Base-by-base conservation (phyloP, 2,888 invertebrate genomes). In the Cyrtodaria siliqua region DNA sequence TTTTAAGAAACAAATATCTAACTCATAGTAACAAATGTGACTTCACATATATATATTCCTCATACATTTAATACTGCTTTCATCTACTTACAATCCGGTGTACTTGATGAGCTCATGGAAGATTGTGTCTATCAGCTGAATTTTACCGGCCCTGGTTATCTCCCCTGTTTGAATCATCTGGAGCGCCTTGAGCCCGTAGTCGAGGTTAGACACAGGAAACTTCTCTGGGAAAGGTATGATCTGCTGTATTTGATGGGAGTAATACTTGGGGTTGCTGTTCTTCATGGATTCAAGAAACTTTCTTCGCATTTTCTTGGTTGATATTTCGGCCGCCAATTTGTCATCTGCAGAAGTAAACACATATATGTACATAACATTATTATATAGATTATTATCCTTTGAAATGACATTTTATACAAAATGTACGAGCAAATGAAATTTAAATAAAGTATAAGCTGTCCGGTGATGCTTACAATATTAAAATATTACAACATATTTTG, bases 61-160 rank as follows among this genome's bases (percentile, higher is more conserved):
- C n/a, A n/a, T n/a, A n/a, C n/a, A n/a, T n/a, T n/a, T n/a, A n/a
- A n/a, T n/a, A n/a, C n/a, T n/a, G n/a, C n/a, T n/a, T 33, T 12
- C 2, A 50, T 29, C 26, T 59, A 84, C 84, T 78, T 72, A 84
- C 84, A 84, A 63, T 47, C 84, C 84, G 2, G 84, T 84, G 53
- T 84, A 84, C 69, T 82, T 82, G 24, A 84, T 81, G 12, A 84
- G 73, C 53, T 84, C 84, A 69, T 79, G 79, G 52, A 84, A 84
- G 26, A 84, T 79, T 49, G 84, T 84, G 67, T 84, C 84, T 50
- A 84, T 74, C 12, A 84, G 75, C 61, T 84, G 82, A 24, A 84
- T 84, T 60, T 84, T 84, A 16, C 82, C 84, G 0, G 84, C 76
- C 23, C 84, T 56, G 8, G 82, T 84, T 38, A 84, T 80, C 76